These are phyloP conservation scores for Typhlichthys eigenmanni DNA, from an alignment of 2,797 vertebrate species.

Conservation along the genomic window DNA sequence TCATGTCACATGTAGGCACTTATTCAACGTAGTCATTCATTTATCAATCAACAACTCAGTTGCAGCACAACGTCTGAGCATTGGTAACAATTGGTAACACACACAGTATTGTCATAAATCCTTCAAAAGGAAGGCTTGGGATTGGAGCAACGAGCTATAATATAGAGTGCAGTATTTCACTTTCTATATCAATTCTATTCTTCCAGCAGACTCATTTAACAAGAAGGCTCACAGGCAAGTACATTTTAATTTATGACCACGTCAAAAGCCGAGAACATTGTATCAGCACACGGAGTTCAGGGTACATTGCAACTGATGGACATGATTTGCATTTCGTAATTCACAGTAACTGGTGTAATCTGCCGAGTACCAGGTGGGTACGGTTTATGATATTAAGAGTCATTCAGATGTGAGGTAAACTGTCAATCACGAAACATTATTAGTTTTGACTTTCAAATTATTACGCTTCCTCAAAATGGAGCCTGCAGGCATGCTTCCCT, in stretches of 20 bases:
- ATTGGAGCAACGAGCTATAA: neutral
- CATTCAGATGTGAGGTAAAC: neutral
- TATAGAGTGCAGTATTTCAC: too few relatives aligned
- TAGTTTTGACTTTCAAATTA: neutral
- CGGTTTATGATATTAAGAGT: neutral
- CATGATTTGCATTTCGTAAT: neutral
- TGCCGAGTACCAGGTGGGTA: constrained; percentile 3
- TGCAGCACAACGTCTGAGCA: too few relatives aligned
- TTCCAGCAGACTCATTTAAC: neutral
- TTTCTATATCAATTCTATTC: neutral
- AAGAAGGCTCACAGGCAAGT: neutral
- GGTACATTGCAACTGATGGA: neutral
- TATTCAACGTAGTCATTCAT: too few relatives aligned
- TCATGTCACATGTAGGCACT: too few relatives aligned
- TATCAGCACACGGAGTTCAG: neutral
- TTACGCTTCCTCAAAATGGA: constrained; percentile 4
- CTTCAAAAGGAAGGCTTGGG: neutral
- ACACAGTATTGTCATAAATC: neutral
- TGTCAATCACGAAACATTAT: neutral
- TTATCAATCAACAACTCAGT: too few relatives aligned
- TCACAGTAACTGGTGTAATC: constrained; percentile 2
- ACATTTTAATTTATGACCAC: neutral
- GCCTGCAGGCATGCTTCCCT: too few relatives aligned
- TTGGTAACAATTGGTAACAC: neutral
- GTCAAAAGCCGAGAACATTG: neutral